These are phyloP conservation scores for Oenanthe oenanthe DNA, from an alignment of 2,113 vertebrate genomes.

Conservation along the genomic window DNA sequence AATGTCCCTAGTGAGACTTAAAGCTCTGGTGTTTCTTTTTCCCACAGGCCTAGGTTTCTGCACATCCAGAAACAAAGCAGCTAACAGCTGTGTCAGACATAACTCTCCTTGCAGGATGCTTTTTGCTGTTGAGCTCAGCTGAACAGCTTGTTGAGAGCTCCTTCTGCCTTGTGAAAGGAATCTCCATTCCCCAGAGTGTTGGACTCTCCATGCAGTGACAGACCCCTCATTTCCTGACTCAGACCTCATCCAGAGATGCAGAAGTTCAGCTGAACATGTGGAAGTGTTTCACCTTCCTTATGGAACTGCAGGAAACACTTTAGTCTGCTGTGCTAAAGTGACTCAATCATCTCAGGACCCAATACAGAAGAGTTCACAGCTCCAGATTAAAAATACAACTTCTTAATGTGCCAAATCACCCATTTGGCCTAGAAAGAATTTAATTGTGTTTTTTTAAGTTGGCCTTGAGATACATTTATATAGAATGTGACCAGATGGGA, in stretches of 20 bases:
- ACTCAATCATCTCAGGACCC: background rate
- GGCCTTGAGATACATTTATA: background rate
- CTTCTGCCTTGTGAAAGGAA: background rate
- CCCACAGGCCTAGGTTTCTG: slow-evolving; percentile 73
- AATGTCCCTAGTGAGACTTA: background rate
- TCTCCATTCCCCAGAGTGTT: background rate
- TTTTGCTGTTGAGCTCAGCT: background rate
- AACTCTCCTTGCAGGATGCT: background rate
- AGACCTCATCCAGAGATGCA: background rate
- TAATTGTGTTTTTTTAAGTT: background rate
- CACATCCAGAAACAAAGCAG: slow-evolving; percentile 62
- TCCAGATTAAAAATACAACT: background rate
- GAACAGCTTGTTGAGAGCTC: background rate
- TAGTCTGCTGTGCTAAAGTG: background rate
- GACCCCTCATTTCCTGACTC: background rate
- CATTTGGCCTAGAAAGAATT: background rate
- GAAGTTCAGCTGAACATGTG: background rate
- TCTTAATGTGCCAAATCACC: background rate
- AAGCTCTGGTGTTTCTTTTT: background rate
- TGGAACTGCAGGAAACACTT: background rate
- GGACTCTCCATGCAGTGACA: background rate
- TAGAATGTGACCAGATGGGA: background rate
- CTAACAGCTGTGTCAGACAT: background rate
- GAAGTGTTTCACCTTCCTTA: background rate
- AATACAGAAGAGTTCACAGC: background rate